Conservation (phyloP, 2,113 vertebrate species). For the Tragelaphus imberbis region DNA sequence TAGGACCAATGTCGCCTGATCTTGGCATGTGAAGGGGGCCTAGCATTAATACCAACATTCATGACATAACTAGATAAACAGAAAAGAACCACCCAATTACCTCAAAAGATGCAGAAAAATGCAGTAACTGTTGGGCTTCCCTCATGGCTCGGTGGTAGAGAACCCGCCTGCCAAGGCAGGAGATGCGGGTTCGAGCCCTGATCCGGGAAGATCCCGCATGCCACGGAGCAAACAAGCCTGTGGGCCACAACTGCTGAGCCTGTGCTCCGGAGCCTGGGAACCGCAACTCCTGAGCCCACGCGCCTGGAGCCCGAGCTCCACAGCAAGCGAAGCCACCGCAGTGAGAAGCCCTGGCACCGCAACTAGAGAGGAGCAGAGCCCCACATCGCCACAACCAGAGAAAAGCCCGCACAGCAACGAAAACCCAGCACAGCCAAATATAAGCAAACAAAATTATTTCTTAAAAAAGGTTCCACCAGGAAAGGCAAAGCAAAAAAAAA, state of each 20-base stretch:
- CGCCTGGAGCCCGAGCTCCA: not conserved
- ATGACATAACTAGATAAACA: not conserved
- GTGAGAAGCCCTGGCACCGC: not conserved
- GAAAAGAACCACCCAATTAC: not conserved
- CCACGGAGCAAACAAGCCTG: not conserved
- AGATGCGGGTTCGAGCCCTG: not conserved
- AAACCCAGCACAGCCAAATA: not conserved
- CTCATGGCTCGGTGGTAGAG: not conserved
- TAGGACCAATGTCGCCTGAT: not conserved
- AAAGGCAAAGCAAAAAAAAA: too few species aligned
- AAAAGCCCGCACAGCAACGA: not conserved
- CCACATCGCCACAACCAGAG: not conserved
- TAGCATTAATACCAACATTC: not conserved
- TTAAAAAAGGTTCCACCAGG: too few species aligned
- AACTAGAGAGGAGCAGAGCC: not conserved
- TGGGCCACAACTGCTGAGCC: not conserved
- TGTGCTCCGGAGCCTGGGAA: not conserved
- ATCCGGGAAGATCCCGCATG: not conserved
- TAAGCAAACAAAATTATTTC: not conserved
- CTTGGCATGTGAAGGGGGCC: not conserved
- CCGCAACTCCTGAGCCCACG: not conserved
- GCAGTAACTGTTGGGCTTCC: not conserved
- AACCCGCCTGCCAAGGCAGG: not conserved
- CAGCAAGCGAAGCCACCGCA: not conserved
- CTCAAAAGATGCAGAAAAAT: not conserved